Percentiles rank a stretch among this genome's conserved stretches.
phyloP scores from a whole-genome alignment of 2,797 vertebrate genomes.

The Bucorvus abyssinicus region DNA sequence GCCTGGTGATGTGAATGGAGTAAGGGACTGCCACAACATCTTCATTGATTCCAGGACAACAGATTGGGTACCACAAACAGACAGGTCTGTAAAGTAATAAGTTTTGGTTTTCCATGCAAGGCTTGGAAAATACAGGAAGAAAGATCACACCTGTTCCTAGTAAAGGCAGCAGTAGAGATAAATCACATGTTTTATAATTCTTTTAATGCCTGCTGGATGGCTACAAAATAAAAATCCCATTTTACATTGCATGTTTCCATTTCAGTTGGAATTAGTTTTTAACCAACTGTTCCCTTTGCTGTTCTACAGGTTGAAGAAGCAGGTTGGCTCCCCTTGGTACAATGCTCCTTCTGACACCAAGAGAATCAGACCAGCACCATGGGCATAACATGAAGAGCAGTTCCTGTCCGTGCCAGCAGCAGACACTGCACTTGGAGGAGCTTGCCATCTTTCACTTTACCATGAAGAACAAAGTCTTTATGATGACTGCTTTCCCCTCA shows the following conservation, averaged over 20 bases:
- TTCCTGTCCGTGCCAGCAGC: not conserved
- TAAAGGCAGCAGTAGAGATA: not conserved
- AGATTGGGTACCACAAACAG: not conserved
- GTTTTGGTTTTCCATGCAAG: not conserved
- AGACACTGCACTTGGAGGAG: accelerated
- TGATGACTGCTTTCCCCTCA: not conserved
- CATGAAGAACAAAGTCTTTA: not conserved
- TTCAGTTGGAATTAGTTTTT: not conserved
- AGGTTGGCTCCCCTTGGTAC: not conserved
- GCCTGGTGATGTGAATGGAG: not conserved
- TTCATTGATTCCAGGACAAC: not conserved
- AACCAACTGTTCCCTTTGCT: not conserved
- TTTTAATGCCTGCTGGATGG: not conserved
- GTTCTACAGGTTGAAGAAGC: not conserved
- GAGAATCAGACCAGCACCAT: not conserved
- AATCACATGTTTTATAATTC: not conserved
- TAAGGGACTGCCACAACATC: not conserved
- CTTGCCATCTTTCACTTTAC: not conserved
- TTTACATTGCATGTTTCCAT: not conserved
- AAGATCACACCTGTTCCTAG: not conserved
- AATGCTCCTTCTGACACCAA: accelerated
- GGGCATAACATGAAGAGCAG: not conserved
- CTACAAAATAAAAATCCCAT: not conserved
- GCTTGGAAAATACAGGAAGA: not conserved
- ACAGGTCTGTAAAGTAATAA: not conserved